Conservation (phyloP, 2,797 vertebrate genomes). For the Meda fulgida region DNA sequence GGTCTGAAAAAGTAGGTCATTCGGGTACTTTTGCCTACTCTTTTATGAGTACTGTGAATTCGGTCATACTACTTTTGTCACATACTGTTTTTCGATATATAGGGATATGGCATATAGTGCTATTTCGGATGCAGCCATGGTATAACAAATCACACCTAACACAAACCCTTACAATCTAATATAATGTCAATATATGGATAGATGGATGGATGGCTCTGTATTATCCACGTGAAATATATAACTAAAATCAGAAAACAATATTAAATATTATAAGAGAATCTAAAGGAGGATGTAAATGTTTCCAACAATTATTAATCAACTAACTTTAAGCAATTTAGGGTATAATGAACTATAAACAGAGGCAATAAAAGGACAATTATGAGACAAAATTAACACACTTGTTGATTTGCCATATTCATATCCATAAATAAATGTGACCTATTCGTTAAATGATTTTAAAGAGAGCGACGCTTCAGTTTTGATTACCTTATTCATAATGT, state of each 20-base stretch:
- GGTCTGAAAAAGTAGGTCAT: too few species aligned
- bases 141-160: too few species aligned
- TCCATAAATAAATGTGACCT: slow-evolving; percentile 38
- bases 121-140: too few species aligned
- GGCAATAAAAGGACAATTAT: slow-evolving; percentile 26
- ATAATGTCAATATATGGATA: neutral
- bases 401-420: slow-evolving; percentile 42
- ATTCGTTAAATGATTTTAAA: slow-evolving; percentile 36
- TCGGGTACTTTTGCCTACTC: too few species aligned
- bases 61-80: too few species aligned
- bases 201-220: neutral
- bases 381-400: slow-evolving; percentile 6
- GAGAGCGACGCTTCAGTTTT: slow-evolving; percentile 27
- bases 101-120: too few species aligned
- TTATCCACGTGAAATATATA: neutral
- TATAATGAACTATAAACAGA: neutral
- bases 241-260: neutral
- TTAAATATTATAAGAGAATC: neutral
- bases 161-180: too few species aligned
- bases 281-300: slow-evolving; percentile 2
- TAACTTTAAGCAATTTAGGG: neutral
- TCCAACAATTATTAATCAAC: slow-evolving; percentile 28
- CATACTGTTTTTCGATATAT: too few species aligned
- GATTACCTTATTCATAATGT: slow-evolving; percentile 49
- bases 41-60: too few species aligned